Percentiles rank a stretch among this genome's conserved stretches.
These are phyloP conservation scores for Masticophis lateralis DNA, from an alignment of 2,797 vertebrate genomes.

Conservation along the genomic window DNA sequence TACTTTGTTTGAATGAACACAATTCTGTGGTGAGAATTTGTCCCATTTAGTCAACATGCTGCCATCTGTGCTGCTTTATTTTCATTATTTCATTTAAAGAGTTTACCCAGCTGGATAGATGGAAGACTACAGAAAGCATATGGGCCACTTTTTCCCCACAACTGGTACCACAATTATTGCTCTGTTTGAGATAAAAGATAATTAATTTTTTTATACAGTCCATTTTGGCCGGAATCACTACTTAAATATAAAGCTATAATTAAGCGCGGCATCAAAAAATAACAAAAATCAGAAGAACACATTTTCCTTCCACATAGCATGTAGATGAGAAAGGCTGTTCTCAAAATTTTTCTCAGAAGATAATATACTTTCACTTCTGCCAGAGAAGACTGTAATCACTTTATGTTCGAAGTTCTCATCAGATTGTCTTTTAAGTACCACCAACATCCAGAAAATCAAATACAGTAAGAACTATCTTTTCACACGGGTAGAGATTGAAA, in stretches of 20 bases:
- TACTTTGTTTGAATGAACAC: not conserved
- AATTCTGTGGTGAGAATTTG: not conserved
- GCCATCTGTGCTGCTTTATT: slow-evolving; percentile 35
- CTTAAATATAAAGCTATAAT: slow-evolving; percentile 30
- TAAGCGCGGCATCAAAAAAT: slow-evolving; percentile 33
- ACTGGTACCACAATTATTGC: not conserved
- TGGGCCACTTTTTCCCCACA: not conserved
- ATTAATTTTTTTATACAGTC: slow-evolving; percentile 33
- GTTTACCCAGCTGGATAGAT: slow-evolving; percentile 26
- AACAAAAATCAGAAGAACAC: slow-evolving; percentile 14
- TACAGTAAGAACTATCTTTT: not conserved
- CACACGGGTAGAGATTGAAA: not conserved
- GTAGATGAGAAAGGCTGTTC: not conserved
- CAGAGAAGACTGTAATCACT: not conserved
- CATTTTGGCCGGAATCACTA: slow-evolving; percentile 34
- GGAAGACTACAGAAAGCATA: slow-evolving; percentile 34
- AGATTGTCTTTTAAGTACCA: not conserved
- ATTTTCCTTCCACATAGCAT: slow-evolving; percentile 7
- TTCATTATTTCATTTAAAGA: slow-evolving; percentile 33
- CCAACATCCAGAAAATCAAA: not conserved
- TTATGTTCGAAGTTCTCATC: not conserved
- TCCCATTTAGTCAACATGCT: slow-evolving; percentile 23
- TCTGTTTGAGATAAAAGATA: slow-evolving; percentile 28
- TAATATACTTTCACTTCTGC: not conserved
- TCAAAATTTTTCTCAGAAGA: slow-evolving; percentile 3